Conservation (phyloP, 1,140 invertebrate species). For the Pygmarrhopalites habei region DNA sequence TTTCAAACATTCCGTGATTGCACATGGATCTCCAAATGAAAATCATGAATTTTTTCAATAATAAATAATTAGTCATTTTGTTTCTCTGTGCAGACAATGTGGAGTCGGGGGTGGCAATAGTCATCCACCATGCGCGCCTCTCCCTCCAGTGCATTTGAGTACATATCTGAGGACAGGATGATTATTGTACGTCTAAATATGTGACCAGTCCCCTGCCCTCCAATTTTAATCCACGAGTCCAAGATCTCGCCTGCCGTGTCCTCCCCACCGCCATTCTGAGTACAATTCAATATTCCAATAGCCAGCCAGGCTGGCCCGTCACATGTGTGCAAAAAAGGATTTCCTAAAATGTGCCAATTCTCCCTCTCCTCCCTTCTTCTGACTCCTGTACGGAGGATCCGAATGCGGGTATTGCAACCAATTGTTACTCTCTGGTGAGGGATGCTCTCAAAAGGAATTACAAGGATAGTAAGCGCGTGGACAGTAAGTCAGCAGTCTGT, state of each 20-base stretch:
- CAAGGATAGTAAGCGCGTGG: constrained; percentile 8
- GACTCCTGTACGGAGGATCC: constrained; percentile 4
- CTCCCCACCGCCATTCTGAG: constrained; percentile 19
- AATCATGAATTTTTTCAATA: too few relatives aligned
- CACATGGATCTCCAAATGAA: too few relatives aligned
- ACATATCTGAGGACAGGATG: constrained; percentile 13
- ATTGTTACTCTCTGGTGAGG: constrained; percentile 14
- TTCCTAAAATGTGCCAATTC: too few relatives aligned
- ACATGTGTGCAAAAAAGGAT: neutral
- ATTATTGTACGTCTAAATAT: constrained; percentile 18
- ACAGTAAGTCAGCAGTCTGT: too few relatives aligned
- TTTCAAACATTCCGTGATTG: too few relatives aligned
- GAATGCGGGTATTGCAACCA: constrained; percentile 8
- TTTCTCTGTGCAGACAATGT: too few relatives aligned
- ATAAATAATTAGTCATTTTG: too few relatives aligned
- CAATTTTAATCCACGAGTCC: constrained; percentile 31
- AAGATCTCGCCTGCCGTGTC: constrained; percentile 23
- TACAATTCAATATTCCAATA: too few relatives aligned
- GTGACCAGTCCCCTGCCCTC: constrained; percentile 29
- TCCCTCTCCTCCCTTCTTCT: too few relatives aligned
- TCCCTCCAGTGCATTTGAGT: constrained; percentile 21
- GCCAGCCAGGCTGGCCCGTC: too few relatives aligned
- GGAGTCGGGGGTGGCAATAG: constrained; percentile 22
- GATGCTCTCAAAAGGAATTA: constrained; percentile 19
- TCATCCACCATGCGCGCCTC: constrained; percentile 9